phyloP scores from a whole-genome alignment of 2,113 vertebrate genomes.

The Sylvilagus bachmani region DNA sequence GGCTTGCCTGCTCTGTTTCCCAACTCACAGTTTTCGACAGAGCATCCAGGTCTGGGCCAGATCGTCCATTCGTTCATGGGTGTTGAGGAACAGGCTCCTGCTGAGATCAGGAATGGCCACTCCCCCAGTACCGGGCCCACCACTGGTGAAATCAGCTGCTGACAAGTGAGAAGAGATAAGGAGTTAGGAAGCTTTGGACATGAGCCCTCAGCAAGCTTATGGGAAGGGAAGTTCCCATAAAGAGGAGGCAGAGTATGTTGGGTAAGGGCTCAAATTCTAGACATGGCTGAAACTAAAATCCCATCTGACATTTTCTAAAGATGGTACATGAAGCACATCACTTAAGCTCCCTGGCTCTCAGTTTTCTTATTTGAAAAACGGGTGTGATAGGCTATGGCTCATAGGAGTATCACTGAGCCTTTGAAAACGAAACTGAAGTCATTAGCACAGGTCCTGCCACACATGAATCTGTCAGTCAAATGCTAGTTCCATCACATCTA shows the following conservation, averaged over 20 bases:
- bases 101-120: no score
- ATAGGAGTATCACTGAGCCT: background rate
- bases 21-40: background rate
- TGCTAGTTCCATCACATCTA: background rate
- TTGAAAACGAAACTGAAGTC: background rate
- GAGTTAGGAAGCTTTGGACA: background rate
- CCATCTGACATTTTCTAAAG: background rate
- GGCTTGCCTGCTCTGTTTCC: background rate
- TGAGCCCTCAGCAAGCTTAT: background rate
- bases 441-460: background rate
- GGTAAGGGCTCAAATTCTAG: background rate
- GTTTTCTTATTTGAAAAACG: conserved; percentile 19
- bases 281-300: background rate
- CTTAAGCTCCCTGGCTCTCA: background rate
- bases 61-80: background rate
- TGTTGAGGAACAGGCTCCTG: background rate
- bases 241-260: rapidly evolving
- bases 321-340: background rate
- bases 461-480: background rate
- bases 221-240: background rate
- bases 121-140: background rate
- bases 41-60: background rate
- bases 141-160: background rate
- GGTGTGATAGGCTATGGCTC: background rate
- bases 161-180: background rate